Base-by-base conservation (phyloP, 2,888 invertebrate species). In the Celastrina argiolus region DNA sequence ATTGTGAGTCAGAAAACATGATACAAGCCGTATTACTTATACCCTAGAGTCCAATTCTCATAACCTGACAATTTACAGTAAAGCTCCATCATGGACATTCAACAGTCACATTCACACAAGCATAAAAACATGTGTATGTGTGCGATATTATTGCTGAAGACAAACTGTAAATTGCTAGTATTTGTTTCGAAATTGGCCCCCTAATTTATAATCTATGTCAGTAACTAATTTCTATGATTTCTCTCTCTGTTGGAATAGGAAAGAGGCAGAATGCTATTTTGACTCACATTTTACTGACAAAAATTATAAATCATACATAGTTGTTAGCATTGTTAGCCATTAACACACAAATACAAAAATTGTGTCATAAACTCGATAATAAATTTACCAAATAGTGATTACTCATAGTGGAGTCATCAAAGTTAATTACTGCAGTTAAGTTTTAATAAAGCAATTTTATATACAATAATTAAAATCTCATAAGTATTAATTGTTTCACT, bases 1-100 rank as follows among this genome's bases (percentile, higher is more conserved):
- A 82, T 81, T 81, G 78, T 77, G 74, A 75, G 45, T 69, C 69
- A 66, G 72, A 73, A 73, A 73, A 69, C 64, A 71, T 73, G 67
- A 67, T 68, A 69, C 67, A 75, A 76, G 74, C 74, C 56, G 31
- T 39, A 31, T 56, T n/a, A 61, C 61, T 31, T 41, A 39, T 31
- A 14, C 16, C 67, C 36, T 36, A 10, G 10, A 36, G 36, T 10
- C 12, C 6, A 7, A 36, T 36, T 36, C 36, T 36, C 36, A 2
- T 7, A 36, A 8, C 36, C 1, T 12, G 12, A 31, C 31, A 31
- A 31, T 31, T 31, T 31, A 31, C 31, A 31, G 31, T 31, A 31
- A 31, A 7, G 31, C 31, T 5, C 31, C 31, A 31, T 5, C 4
- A n/a, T n/a, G n/a, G 31, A 31, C 31, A 31, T 7, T 31, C 31